Percentiles rank a stretch among this genome's conserved stretches.
Conservation (phyloP, 2,113 vertebrate species). For the Polypterus bichir region DNA sequence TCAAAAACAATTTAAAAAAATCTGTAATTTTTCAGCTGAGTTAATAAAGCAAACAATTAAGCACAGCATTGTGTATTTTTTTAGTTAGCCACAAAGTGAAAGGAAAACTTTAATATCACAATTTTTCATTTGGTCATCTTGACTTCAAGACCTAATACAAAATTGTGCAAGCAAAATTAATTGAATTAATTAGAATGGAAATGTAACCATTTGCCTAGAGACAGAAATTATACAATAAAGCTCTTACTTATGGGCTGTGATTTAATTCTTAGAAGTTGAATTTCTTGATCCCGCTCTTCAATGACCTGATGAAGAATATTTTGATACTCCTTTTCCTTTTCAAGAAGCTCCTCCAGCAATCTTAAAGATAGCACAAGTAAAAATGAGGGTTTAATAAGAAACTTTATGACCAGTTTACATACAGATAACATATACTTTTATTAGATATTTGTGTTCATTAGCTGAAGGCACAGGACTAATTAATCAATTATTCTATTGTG, state of each 20-base stretch:
- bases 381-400: background rate
- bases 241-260: constrained; percentile 65
- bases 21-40: background rate
- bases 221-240: background rate
- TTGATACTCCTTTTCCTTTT: constrained; percentile 87
- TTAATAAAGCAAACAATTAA: background rate
- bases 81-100: background rate
- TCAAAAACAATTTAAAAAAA: background rate
- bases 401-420: no score
- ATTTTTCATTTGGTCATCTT: background rate
- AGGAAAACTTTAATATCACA: background rate
- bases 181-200: background rate
- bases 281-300: constrained; percentile 85
- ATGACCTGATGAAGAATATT: constrained; percentile 80
- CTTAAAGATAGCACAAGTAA: constrained; percentile 35
- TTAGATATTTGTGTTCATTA: no score
- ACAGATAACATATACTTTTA: no score
- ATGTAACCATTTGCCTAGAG: background rate
- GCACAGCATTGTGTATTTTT: background rate
- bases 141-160: background rate
- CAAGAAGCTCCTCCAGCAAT: constrained; percentile 78
- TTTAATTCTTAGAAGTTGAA: constrained; percentile 71
- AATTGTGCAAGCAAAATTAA: background rate
- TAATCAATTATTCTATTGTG: no score
- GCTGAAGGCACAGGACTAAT: no score